Base-by-base conservation (phyloP, 1,140 invertebrate genomes). In the Planococcus citri region DNA sequence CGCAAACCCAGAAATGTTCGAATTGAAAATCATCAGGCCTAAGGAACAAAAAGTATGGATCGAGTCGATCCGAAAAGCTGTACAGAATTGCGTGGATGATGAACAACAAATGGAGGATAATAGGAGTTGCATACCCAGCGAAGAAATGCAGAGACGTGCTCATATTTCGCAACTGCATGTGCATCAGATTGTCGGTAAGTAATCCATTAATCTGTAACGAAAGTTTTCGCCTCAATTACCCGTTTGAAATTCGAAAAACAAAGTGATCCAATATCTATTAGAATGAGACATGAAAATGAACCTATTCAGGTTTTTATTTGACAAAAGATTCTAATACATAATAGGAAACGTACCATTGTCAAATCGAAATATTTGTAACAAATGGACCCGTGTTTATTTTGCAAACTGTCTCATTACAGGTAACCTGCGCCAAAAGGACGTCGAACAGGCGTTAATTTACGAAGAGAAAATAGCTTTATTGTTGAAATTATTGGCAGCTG, bases 1-100 rank as follows among this genome's bases (percentile, higher is more conserved):
- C 0, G 83, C 83, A 0, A 88, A 91, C 74, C 93, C 94, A 0
- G 95, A 96, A 80, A 96, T 97, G 94, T 96, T 95, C 77, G 94
- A 97, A 78, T 80, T 97, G 17, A 88, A 95, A 75, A 91, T 95
- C 71, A 86, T 88, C 72, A 88, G 90, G 58, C 90, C 91, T 14
- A 90, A 91, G 76, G 91, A 95, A 71, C 91, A 93, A 75, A 87
- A 89, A 73, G 78, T 86, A 0, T 97, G 94, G 94, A 92, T 96
- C 73, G 84, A 88, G 74, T 84, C 88, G 9, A 89, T 97, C 61
- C 73, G 74, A 60, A 41, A 70, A 72, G 75, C 74, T 70, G 74
- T 76, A 24, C 70, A 76, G 38, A 71, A 76, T 57, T 75, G 74
- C 69, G 21, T 76, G 1, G 81, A 81, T 68, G 85, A 84, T 71